Evolutionary conservation across 2,888 invertebrate species (phyloP).

Genomic region (Pristionchus japonicus): DNA sequence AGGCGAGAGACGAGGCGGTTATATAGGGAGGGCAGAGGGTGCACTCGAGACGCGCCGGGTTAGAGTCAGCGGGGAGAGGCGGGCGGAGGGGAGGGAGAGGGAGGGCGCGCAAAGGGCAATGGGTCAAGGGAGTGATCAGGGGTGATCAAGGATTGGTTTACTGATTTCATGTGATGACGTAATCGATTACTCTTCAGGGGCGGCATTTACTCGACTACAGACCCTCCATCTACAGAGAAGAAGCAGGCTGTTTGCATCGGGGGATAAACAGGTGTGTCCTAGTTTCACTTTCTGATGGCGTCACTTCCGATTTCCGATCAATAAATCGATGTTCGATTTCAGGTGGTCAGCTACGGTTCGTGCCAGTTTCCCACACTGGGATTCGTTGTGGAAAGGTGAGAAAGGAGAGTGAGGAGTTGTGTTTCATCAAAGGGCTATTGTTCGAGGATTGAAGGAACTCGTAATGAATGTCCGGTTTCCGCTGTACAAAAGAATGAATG

Average conservation of each 20-base stretch:
- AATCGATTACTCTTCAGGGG: constrained; percentile 77
- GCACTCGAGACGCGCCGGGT: constrained; percentile 9
- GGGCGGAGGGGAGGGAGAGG: neutral
- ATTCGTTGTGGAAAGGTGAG: constrained; percentile 94
- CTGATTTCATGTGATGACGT: neutral
- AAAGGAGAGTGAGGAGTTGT: neutral
- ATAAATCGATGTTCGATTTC: constrained; percentile 31
- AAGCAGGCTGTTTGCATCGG: neutral
- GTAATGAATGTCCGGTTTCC: neutral
- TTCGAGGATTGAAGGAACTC: neutral
- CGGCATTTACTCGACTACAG: constrained; percentile 97
- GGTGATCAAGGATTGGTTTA: neutral
- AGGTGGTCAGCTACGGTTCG: constrained; percentile 91
- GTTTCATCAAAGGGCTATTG: constrained; percentile 75
- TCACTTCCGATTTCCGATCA: neutral
- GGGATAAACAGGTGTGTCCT: constrained; percentile 18
- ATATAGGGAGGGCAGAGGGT: neutral
- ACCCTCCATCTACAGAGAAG: constrained; percentile 85
- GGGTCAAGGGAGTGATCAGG: neutral
- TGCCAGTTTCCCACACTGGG: constrained; percentile 99
- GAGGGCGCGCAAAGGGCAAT: neutral
- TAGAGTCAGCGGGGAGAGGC: neutral
- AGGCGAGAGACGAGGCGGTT: constrained; percentile 5
- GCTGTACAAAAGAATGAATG: neutral
- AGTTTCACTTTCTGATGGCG: neutral